These are phyloP conservation scores for Brachionus paranguensis DNA, from an alignment of 1,140 invertebrate species.

Conservation along the genomic window DNA sequence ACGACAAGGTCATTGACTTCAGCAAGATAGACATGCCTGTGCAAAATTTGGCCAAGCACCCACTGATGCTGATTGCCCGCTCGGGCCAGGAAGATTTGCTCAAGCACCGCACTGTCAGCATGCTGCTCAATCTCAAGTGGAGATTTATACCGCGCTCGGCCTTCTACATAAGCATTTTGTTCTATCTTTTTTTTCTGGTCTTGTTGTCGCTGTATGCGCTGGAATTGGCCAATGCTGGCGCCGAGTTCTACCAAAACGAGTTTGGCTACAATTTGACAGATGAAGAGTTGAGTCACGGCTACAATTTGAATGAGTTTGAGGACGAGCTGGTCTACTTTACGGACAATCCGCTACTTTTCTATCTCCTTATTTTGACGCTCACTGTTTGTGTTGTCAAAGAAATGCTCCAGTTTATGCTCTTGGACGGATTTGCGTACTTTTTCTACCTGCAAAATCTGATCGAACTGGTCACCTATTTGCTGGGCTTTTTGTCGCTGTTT, in stretches of 20 bases:
- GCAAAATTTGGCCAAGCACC: not conserved
- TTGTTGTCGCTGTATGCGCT: slow-evolving; percentile 2
- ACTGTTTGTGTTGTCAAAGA: slow-evolving; percentile 5
- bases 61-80: slow-evolving; percentile 10
- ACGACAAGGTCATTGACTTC: slow-evolving; percentile 35
- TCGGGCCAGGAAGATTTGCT: slow-evolving; percentile 31
- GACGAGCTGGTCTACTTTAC: not conserved
- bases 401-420: not conserved
- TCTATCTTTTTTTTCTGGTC: slow-evolving; percentile 10
- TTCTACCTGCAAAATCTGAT: slow-evolving; percentile 33
- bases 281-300: not conserved
- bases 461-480: not conserved
- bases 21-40: slow-evolving; percentile 38
- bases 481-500: not conserved
- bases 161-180: slow-evolving; percentile 13
- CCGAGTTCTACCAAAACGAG: not conserved
- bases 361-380: not conserved
- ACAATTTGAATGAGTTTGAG: not conserved
- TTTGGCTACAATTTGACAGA: not conserved
- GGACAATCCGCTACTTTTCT: slow-evolving; percentile 14
- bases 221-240: slow-evolving; percentile 11
- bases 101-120: not conserved
- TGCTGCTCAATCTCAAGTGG: slow-evolving; percentile 19
- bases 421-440: slow-evolving; percentile 36
- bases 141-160: slow-evolving; percentile 13